Conservation (phyloP, 2,797 vertebrate genomes). For the Trematomus bernacchii region DNA sequence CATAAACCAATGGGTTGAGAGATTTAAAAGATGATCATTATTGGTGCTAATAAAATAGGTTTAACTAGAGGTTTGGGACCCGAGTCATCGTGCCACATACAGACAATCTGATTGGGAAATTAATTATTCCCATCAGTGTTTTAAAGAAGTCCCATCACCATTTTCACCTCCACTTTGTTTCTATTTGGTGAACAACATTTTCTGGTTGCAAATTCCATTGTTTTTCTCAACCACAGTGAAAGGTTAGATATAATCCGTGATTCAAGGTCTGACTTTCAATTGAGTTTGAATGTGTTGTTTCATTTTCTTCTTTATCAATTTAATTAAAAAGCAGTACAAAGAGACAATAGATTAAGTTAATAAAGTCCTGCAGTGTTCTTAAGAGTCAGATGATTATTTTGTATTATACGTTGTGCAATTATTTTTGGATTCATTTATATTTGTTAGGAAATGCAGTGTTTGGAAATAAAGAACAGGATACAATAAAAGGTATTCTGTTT, state of each 20-base stretch:
- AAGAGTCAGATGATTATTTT: too few species aligned
- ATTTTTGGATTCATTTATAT: too few species aligned
- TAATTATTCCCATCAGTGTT: background rate
- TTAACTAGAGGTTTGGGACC: background rate
- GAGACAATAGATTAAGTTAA: constrained; percentile 17
- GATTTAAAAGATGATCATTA: background rate
- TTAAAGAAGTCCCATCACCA: background rate
- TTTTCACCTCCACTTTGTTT: background rate
- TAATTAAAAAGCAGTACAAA: constrained; percentile 45
- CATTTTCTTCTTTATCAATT: constrained; percentile 23
- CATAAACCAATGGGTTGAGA: background rate
- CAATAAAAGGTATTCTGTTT: too few species aligned
- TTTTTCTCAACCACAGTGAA: constrained; percentile 30
- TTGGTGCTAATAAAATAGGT: background rate
- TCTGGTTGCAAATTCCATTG: constrained; percentile 25
- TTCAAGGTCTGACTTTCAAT: constrained; percentile 16
- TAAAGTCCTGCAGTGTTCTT: constrained; percentile 8
- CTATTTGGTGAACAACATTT: constrained; percentile 7
- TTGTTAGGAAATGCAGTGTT: too few species aligned
- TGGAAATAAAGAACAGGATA: constrained; percentile 17
- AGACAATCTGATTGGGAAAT: background rate
- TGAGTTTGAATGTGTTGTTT: constrained; percentile 43
- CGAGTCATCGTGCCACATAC: background rate
- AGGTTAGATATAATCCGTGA: constrained; percentile 28
- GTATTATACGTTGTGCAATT: too few species aligned